Base-by-base conservation (phyloP, 2,888 invertebrate species). In the Drosophila cognata region DNA sequence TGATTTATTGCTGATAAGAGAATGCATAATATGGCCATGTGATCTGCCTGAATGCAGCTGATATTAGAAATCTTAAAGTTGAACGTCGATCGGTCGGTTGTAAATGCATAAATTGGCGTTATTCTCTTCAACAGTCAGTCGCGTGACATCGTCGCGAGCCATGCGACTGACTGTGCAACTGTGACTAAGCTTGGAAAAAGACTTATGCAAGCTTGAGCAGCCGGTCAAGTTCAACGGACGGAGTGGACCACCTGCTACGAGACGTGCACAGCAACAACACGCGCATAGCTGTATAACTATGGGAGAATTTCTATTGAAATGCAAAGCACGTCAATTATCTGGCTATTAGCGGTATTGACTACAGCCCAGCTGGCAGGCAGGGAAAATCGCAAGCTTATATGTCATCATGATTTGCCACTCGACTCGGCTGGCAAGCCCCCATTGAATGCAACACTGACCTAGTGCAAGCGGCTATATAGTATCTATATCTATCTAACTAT, bases 301-400 rank as follows among this genome's bases (percentile, higher is more conserved):
- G 29, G 52, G 61, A 71, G 67, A 68, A 74, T 83, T 46, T 87
- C 78, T 59, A 66, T 73, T 76, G 61, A 75, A 78, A 74, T 68
- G 56, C 65, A 68, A 77, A 57, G 57, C 69, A 35, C 51, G 72
- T 46, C 79, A 76, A 73, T 70, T 74, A 75, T 31, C 29, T 5
- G 11, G 35, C 55, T 55, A 87, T 57, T 69, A 85, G 59, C 69
- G 52, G 28, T 56, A 60, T 61, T 59, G 71, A 74, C 71, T 60
- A 71, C 31, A 61, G 33, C 51, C 67, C 18, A 38, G 48, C 59
- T 43, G 29, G 18, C 38, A 33, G 31, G 16, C 59, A 59, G 59
- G 87, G 78, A 78, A 80, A 89, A 81, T 64, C 70, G 46, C 58
- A 53, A 41, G 31, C 4, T n/a, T 28, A 10, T 18, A 33, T 50